Conservation (phyloP, 2,888 invertebrate genomes). For the Caenorhabditis sp. region DNA sequence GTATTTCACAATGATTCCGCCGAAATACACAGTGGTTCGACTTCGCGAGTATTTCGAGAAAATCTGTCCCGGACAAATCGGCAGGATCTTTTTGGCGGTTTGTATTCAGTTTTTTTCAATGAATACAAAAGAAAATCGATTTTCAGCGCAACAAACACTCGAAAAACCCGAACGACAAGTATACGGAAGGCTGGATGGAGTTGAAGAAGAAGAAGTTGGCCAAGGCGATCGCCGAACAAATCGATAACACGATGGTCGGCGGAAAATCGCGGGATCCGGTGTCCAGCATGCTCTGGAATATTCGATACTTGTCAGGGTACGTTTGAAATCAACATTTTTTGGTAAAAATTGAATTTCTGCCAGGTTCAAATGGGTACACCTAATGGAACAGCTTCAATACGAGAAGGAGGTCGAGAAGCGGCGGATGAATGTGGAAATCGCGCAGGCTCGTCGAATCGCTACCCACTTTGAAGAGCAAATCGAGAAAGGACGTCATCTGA, state of each 20-base stretch:
- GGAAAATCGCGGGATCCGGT: conserved; percentile 91
- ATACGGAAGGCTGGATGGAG: conserved; percentile 82
- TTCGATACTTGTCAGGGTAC: conserved; percentile 92
- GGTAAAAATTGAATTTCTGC: background rate
- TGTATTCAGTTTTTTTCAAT: background rate
- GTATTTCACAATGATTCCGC: conserved; percentile 79
- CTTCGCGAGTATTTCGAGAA: conserved; percentile 75
- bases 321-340: conserved; percentile 17
- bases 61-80: conserved; percentile 73
- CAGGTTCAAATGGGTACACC: conserved; percentile 95
- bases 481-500: conserved; percentile 83
- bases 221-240: conserved; percentile 89
- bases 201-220: conserved; percentile 85
- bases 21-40: conserved; percentile 73
- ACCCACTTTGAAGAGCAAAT: conserved; percentile 89
- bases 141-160: conserved; percentile 68
- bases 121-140: background rate
- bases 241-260: conserved; percentile 93
- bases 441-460: conserved; percentile 92
- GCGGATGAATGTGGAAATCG: conserved; percentile 84
- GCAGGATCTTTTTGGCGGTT: conserved; percentile 77
- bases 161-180: conserved; percentile 57
- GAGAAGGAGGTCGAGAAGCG: conserved; percentile 94
- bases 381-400: conserved; percentile 94
- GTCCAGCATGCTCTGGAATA: conserved; percentile 94